Base-by-base conservation (phyloP, 1,140 invertebrate genomes). In the Procambarus virginalis region DNA sequence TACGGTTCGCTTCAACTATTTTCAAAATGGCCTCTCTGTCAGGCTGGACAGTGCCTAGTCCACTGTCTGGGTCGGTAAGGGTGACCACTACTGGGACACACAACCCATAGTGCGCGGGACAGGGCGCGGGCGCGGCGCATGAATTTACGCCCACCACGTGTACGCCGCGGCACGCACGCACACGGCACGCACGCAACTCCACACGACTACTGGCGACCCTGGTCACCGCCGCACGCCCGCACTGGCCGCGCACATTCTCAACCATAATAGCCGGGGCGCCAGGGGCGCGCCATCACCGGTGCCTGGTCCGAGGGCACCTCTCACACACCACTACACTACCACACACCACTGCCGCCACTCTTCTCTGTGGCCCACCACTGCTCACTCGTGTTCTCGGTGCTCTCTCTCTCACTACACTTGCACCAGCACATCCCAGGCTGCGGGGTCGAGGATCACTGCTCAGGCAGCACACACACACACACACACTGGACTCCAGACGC, bases 401-500 rank as follows among this genome's bases (percentile, higher is more conserved):
- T 80, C 17, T n/a, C 77, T 20, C 51, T 77, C 20, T 58, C 84
- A 85, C 49, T 85, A 77, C 73, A 85, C 73, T 70, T 75, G 70
- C 73, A 76, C 84, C 84, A 85, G 84, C 84, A 85, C 84, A 85
- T 85, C 84, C 84, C 84, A 85, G 75, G 84, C 49, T 22, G 48
- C 20, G 49, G 46, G 89, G 87, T 34, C 91, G 84, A 91, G 83
- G 93, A 83, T 9, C 94, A 91, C 22, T 94, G 92, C 93, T 94
- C 95, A 84, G 95, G 93, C 92, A 94, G 94, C 73, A 94, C 92
- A 34, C 34, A 0, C 34, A 34, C 34, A 0, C 34, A 34, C 34
- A 34, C 34, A 70, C 95, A 94, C 68, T 95, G 94, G 91, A 94
- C 94, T 93, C 95, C 95, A 8, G 95, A 93, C 5, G 94, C 94